Conservation (phyloP, 2,797 vertebrate species). For the Novumbra hubbsi region DNA sequence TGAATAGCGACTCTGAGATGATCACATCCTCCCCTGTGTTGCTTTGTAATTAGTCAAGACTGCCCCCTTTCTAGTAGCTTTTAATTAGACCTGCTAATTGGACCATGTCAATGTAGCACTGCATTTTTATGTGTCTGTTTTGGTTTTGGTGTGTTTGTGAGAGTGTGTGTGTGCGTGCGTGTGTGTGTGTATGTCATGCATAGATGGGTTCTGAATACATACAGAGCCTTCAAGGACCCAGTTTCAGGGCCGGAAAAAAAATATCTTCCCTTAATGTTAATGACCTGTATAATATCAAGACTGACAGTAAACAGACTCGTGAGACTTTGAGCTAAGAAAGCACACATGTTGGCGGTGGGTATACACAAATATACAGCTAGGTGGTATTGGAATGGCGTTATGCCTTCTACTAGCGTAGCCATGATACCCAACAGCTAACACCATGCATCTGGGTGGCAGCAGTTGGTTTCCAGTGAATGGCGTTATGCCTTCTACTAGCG, state of each 20-base stretch:
- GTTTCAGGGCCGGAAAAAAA: neutral
- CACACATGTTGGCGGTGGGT: neutral
- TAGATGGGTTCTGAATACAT: too few relatives aligned
- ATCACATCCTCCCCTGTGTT: conserved; percentile 48
- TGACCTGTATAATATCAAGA: neutral
- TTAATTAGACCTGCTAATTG: conserved; percentile 67
- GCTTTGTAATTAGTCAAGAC: conserved; percentile 59
- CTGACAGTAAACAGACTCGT: neutral
- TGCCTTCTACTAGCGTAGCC: too few relatives aligned
- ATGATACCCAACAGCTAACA: too few relatives aligned
- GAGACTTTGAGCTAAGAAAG: neutral
- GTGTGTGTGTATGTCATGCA: conserved; percentile 3
- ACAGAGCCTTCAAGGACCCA: too few relatives aligned
- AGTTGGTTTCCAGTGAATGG: too few relatives aligned
- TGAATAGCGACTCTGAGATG: conserved; percentile 27
- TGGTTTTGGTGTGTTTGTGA: conserved; percentile 1
- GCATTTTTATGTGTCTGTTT: conserved; percentile 30
- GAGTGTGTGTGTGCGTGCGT: conserved; percentile 8
- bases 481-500: too few relatives aligned
- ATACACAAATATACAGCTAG: too few relatives aligned
- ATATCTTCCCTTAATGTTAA: neutral
- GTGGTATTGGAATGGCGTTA: too few relatives aligned
- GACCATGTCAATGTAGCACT: conserved; percentile 38
- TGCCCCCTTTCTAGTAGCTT: conserved; percentile 48
- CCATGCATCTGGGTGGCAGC: too few relatives aligned